Conservation (phyloP, 2,797 vertebrate genomes). For the Myoxocephalus aenaeus region DNA sequence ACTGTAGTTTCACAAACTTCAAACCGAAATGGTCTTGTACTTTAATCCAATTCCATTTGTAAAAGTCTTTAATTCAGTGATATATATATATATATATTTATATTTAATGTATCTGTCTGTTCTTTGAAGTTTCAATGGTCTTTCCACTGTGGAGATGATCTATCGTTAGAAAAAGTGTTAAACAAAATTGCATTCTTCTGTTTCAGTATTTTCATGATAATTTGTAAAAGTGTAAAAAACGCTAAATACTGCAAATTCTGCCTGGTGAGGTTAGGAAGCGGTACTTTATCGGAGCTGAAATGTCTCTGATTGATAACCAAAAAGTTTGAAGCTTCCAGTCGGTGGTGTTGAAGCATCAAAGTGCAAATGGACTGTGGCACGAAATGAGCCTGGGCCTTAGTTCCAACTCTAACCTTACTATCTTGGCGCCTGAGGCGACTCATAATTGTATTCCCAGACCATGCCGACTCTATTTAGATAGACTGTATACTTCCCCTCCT, state of each 20-base stretch:
- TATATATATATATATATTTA: not conserved
- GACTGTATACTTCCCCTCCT: slow-evolving; percentile 8
- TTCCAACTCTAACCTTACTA: slow-evolving; percentile 2
- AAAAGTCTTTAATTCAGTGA: not conserved
- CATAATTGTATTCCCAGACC: slow-evolving; percentile 16
- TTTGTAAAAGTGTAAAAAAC: not conserved
- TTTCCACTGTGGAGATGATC: not conserved
- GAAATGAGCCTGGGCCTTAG: slow-evolving; percentile 9
- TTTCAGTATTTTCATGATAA: not conserved
- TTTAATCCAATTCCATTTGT: not conserved
- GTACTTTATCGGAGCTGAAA: not conserved
- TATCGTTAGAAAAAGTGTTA: not conserved
- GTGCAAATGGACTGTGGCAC: slow-evolving; percentile 21
- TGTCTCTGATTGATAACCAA: not conserved
- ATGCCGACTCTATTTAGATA: slow-evolving; percentile 28
- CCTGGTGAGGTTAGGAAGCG: not conserved
- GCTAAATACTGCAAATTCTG: not conserved
- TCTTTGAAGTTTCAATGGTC: not conserved
- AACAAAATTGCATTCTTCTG: not conserved
- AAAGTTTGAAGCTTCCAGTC: not conserved
- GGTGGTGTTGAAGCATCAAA: slow-evolving; percentile 7
- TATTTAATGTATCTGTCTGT: not conserved
- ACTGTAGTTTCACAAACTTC: not conserved
- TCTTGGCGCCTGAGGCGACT: slow-evolving; percentile 1
- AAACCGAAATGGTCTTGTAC: not conserved